These are phyloP conservation scores for Gryllus bimaculatus DNA, from an alignment of 1,140 invertebrate genomes.

Conservation along the genomic window DNA sequence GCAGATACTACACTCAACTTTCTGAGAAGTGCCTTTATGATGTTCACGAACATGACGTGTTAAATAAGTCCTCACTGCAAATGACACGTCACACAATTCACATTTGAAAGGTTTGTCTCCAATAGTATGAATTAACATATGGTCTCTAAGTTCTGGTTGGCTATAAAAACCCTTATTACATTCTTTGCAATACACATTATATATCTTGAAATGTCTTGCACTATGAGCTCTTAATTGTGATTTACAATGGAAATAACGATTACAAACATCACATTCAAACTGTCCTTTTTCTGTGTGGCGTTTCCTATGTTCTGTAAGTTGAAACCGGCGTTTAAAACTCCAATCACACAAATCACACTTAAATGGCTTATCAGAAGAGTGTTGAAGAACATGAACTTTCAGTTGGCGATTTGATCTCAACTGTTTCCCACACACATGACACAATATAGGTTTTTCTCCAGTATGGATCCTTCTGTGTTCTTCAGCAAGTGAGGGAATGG, in stretches of 20 bases:
- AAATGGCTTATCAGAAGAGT: conserved; percentile 34
- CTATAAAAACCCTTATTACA: conserved; percentile 41
- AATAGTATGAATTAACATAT: conserved; percentile 13
- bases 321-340: conserved; percentile 35
- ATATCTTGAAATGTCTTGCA: conserved; percentile 42
- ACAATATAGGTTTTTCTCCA: conserved; percentile 60
- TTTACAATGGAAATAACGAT: background rate
- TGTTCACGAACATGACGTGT: conserved; percentile 22
- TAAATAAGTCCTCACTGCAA: conserved; percentile 31
- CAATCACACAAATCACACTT: conserved; percentile 35
- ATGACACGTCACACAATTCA: conserved; percentile 40
- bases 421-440: conserved; percentile 52
- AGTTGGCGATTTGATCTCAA: conserved; percentile 38
- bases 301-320: conserved; percentile 22
- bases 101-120: conserved; percentile 29
- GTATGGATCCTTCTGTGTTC: conserved; percentile 38
- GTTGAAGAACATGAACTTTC: conserved; percentile 38
- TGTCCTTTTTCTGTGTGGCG: conserved; percentile 23
- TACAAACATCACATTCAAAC: conserved; percentile 2
- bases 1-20: conserved; percentile 36
- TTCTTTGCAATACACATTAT: conserved; percentile 48
- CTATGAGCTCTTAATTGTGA: background rate
- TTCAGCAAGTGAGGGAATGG: conserved; percentile 18
- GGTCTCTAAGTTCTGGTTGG: conserved; percentile 42
- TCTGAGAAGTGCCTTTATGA: conserved; percentile 25